Evolutionary conservation across 2,797 vertebrate species (phyloP), one percentile per base, ranked within the genome.

Genomic region (Perodicticus potto): DNA sequence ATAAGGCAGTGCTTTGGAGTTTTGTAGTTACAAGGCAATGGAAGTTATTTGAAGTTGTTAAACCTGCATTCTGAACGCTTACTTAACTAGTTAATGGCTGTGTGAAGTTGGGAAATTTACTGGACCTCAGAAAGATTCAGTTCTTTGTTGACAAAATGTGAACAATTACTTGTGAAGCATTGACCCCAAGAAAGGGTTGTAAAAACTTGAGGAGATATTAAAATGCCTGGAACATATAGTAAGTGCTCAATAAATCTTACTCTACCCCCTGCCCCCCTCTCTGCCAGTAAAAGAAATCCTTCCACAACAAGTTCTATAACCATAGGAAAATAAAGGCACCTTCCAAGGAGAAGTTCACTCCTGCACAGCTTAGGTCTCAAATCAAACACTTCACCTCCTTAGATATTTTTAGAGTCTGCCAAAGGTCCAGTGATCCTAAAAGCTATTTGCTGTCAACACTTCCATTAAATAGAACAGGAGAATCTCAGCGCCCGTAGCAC

Each of bases 381-480:
- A 37, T 70, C 45, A 74, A 88, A 70, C 53, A 83, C 16, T 73
- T 90, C 37, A 37, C 74, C 82, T 57, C 34, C 65, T 32, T 76
- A 88, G 72, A 93, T 76, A 63, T 45, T 22, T 63, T 72, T 34
- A 70, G 87, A 83, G 13, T 67, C 78, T 37, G 37, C 55, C 96
- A 67, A 83, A 32, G 0, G 9, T 63, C 32, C 53, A 43, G 85
- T 11, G 63, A 86, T 43, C 22, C 59, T 43, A 65, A 55, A 74
- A 87, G 59, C 40, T 84, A 27, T 76, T 80, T 69, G 40, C 37
- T 94, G 73, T 53, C 69, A 84, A n/a, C 2, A 17, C 12, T 70
- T 83, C 34, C 65, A 37, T 3, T 37, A 59, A 74, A 77, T 20
- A 32, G 69, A 89, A 14, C 2, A 73, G 29, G 32, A 61, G 22